Evolutionary conservation across 1,140 invertebrate species (phyloP).

Genomic region (Atopsyche davidsoni): DNA sequence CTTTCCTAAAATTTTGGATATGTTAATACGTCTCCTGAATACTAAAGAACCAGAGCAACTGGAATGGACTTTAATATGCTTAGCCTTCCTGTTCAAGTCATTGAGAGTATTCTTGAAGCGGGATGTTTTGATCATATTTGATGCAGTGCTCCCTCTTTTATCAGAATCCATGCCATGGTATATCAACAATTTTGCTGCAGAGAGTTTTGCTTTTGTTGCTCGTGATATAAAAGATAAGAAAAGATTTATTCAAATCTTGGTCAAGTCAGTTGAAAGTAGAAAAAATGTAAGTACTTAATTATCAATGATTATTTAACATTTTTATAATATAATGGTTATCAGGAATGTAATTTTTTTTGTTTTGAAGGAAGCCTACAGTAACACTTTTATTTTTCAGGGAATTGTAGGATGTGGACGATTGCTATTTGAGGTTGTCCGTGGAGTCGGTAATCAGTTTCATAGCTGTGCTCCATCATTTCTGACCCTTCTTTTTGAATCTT

Average conservation of each 20-base stretch:
- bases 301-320: conserved; percentile 17
- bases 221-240: conserved; percentile 78
- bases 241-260: conserved; percentile 64
- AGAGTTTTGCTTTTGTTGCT: conserved; percentile 89
- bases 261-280: conserved; percentile 60
- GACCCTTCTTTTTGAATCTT: conserved; percentile 53
- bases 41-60: conserved; percentile 75
- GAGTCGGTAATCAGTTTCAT: conserved; percentile 75
- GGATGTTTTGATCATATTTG: conserved; percentile 69
- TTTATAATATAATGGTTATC: background rate
- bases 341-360: conserved; percentile 1
- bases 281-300: conserved; percentile 53
- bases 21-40: conserved; percentile 65
- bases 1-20: conserved; percentile 64
- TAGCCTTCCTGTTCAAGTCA: conserved; percentile 86
- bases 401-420: conserved; percentile 71
- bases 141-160: conserved; percentile 67
- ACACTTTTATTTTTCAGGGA: conserved; percentile 46
- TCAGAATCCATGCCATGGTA: conserved; percentile 66
- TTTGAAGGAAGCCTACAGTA: too few relatives aligned
- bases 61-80: conserved; percentile 73
- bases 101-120: conserved; percentile 76
- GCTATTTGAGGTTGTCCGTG: conserved; percentile 79
- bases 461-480: conserved; percentile 64
- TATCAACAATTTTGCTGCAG: conserved; percentile 88